phyloP scores from a whole-genome alignment of 2,113 vertebrate species.

The Oenanthe melanoleuca region DNA sequence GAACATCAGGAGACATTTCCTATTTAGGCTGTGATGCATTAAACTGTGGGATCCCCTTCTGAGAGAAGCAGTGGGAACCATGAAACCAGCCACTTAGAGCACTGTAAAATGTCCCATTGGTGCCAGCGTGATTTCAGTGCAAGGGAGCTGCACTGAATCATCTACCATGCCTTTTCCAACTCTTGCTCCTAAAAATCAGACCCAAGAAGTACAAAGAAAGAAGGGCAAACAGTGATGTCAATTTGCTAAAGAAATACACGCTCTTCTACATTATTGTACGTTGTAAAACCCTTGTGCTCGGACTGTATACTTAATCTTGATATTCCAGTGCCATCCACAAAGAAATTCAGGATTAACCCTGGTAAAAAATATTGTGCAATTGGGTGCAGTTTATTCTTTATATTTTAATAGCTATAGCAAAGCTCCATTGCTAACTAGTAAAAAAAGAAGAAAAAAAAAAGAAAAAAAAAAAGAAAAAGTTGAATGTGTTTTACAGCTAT shows the following conservation, averaged over 20 bases:
- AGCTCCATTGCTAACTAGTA: conserved; percentile 49
- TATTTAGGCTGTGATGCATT: neutral
- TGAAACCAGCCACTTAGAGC: conserved; percentile 7
- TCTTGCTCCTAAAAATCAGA: neutral
- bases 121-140: neutral
- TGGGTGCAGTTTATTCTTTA: conserved; percentile 66
- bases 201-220: conserved; percentile 37
- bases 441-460: neutral
- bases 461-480: neutral
- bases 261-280: neutral
- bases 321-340: conserved; percentile 58
- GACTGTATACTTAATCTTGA: conserved; percentile 22
- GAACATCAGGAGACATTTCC: neutral
- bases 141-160: conserved; percentile 10
- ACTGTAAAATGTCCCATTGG: neutral
- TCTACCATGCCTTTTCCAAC: conserved; percentile 17
- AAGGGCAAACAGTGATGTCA: conserved; percentile 23
- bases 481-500: conserved; percentile 59
- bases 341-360: conserved; percentile 60
- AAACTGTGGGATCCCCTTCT: neutral
- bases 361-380: conserved; percentile 64
- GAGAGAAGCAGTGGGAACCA: neutral
- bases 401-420: conserved; percentile 64
- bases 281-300: neutral
- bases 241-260: conserved; percentile 48